Percentiles rank a stretch among this genome's conserved stretches.
phyloP scores from a whole-genome alignment of 2,888 invertebrate genomes.

The Andrena dorsata region DNA sequence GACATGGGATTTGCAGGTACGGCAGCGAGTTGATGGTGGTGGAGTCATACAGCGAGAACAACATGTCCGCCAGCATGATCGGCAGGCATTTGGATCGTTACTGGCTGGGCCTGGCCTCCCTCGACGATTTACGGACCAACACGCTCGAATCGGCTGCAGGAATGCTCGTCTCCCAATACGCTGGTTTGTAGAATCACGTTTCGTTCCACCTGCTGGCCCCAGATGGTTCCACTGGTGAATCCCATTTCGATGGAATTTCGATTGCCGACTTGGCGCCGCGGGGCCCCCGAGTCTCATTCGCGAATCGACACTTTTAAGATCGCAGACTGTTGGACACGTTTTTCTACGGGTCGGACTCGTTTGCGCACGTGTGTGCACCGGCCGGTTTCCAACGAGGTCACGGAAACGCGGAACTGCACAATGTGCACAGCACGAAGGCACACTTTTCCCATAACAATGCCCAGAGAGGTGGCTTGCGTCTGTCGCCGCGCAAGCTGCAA shows the following conservation, averaged over 20 bases:
- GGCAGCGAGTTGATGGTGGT: slow-evolving; percentile 97
- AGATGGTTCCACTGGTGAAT: neutral
- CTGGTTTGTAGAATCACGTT: slow-evolving; percentile 87
- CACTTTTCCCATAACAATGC: slow-evolving; percentile 83
- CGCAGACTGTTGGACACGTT: slow-evolving; percentile 7
- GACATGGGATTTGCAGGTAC: slow-evolving; percentile 88
- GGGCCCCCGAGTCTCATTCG: neutral
- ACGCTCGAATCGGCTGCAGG: slow-evolving; percentile 97
- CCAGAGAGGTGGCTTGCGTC: slow-evolving; percentile 69
- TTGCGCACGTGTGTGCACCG: slow-evolving; percentile 31
- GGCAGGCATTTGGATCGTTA: slow-evolving; percentile 91
- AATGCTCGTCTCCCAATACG: slow-evolving; percentile 95
- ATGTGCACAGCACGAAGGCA: slow-evolving; percentile 80
- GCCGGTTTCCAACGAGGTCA: slow-evolving; percentile 81
- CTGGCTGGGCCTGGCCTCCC: slow-evolving; percentile 95
- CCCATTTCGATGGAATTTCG: neutral
- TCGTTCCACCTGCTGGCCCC: slow-evolving; percentile 4
- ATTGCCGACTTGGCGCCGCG: neutral
- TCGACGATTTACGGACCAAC: slow-evolving; percentile 96
- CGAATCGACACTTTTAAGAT: slow-evolving; percentile 16
- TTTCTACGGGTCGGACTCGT: slow-evolving; percentile 46
- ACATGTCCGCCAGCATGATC: slow-evolving; percentile 93
- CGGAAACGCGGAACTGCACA: slow-evolving; percentile 82
- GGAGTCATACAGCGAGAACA: slow-evolving; percentile 96
- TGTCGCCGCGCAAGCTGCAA: slow-evolving; percentile 63